These are phyloP conservation scores for Machaerirhynchus nigripectus DNA, from an alignment of 2,113 vertebrate genomes.

Conservation along the genomic window DNA sequence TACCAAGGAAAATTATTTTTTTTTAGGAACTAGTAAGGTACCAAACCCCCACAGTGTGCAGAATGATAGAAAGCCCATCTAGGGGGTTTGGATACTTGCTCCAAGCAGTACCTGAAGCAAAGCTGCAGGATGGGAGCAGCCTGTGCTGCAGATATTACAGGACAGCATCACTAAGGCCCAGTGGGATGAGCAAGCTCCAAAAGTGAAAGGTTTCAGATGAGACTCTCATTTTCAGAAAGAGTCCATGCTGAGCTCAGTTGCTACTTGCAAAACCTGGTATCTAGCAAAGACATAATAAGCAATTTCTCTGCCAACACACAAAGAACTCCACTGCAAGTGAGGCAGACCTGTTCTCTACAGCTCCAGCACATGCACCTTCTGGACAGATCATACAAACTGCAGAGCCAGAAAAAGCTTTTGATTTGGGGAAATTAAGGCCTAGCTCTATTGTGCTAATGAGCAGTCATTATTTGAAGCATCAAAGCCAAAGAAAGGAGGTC, in stretches of 20 bases:
- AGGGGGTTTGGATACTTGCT: not conserved
- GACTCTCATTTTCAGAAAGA: not conserved
- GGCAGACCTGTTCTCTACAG: not conserved
- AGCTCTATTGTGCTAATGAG: not conserved
- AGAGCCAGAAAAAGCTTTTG: not conserved
- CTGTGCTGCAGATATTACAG: not conserved
- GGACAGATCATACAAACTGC: not conserved
- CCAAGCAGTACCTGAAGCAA: not conserved
- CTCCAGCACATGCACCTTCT: not conserved
- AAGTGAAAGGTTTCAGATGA: not conserved
- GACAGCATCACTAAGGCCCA: not conserved
- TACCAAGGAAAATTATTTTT: accelerated
- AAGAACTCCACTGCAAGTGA: not conserved
- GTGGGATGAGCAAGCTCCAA: not conserved
- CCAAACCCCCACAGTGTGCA: not conserved
- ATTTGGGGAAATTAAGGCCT: not conserved
- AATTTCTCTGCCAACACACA: not conserved
- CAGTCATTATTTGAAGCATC: not conserved
- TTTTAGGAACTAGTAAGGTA: not conserved
- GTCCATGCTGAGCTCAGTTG: not conserved
- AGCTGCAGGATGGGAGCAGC: not conserved
- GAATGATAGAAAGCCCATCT: not conserved
- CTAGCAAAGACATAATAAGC: not conserved
- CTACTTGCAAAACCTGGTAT: not conserved
- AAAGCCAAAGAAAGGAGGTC: not conserved